These are phyloP conservation scores for Pachypsylla venusta DNA, from an alignment of 1,140 invertebrate genomes.

Conservation along the genomic window DNA sequence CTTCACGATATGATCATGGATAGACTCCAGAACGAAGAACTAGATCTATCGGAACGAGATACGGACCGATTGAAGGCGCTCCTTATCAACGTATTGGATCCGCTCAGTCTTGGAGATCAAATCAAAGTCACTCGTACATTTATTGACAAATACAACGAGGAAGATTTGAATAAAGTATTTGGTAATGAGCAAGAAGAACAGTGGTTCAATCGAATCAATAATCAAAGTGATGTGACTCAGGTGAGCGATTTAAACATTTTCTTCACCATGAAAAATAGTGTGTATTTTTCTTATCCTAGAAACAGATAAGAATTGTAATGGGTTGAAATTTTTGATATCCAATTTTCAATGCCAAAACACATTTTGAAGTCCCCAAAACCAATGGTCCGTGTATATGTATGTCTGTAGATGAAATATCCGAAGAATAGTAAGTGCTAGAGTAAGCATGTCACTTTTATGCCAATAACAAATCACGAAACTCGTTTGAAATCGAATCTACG, in stretches of 20 bases:
- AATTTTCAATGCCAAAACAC: no score
- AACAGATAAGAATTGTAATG: no score
- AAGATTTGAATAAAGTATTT: not conserved
- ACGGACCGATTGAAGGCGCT: not conserved
- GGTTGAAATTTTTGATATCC: no score
- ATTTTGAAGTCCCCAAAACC: no score
- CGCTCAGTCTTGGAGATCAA: not conserved
- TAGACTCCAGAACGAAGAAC: not conserved
- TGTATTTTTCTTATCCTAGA: no score
- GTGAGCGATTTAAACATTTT: not conserved
- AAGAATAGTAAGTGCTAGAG: no score
- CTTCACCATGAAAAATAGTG: no score
- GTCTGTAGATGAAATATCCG: no score
- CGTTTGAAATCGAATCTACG: no score
- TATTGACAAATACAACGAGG: not conserved
- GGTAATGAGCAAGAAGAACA: not conserved
- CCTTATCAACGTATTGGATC: not conserved
- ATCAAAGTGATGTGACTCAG: not conserved
- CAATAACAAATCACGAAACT: no score
- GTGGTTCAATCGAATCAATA: not conserved
- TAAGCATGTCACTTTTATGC: no score
- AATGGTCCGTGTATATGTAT: no score
- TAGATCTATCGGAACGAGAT: not conserved
- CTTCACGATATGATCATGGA: conserved; percentile 5
- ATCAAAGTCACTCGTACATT: not conserved